These are phyloP conservation scores for Myrmecophaga tridactyla DNA, from an alignment of 2,113 vertebrate species.

Conservation along the genomic window DNA sequence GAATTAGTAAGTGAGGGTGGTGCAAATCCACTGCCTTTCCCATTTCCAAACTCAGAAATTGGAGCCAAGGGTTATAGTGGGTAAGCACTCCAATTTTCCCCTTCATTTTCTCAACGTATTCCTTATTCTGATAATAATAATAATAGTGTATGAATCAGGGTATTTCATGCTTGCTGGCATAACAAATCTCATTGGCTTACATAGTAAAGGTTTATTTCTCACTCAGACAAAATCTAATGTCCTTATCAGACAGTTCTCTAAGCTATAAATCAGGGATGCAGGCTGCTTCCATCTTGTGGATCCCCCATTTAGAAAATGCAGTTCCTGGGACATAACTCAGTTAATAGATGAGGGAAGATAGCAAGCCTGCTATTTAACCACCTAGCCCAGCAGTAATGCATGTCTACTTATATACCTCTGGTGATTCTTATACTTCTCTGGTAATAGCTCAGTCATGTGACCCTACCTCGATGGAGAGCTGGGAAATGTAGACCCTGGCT, in stretches of 20 bases:
- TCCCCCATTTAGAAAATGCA: neutral
- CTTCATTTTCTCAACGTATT: neutral
- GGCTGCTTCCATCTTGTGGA: neutral
- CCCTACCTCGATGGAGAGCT: neutral
- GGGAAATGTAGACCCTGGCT: neutral
- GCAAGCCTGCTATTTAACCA: neutral
- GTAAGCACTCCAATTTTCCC: neutral
- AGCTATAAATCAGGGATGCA: neutral
- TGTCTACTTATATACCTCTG: neutral
- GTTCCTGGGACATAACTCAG: neutral
- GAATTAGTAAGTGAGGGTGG: neutral
- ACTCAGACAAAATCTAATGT: too few species aligned
- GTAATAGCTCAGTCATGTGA: neutral
- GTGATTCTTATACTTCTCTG: neutral
- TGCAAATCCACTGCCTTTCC: neutral
- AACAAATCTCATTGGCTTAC: neutral
- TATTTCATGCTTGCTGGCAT: neutral
- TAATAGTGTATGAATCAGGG: neutral
- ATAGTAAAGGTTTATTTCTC: neutral
- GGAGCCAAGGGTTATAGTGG: neutral
- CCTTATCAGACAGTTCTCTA: neutral
- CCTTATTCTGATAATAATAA: neutral
- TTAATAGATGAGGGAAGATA: neutral
- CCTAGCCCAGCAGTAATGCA: neutral
- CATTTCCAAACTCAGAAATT: neutral